Evolutionary conservation across 2,797 vertebrate species (phyloP).

Genomic region (Lates japonicus): DNA sequence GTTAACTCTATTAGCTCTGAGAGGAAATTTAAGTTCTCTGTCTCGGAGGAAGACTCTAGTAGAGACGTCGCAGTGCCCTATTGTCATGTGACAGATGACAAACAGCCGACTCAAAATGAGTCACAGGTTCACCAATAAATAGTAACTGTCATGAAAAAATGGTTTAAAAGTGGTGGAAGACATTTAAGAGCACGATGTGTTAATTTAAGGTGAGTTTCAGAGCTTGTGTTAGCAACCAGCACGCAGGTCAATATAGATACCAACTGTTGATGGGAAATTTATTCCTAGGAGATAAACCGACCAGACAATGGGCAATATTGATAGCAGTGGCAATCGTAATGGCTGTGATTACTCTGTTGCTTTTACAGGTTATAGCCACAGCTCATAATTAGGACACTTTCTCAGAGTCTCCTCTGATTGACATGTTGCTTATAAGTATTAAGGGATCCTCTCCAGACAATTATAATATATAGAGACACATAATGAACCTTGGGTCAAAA

Average conservation of each 20-base stretch:
- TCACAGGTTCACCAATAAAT: slow-evolving; percentile 73
- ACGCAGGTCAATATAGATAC: slow-evolving; percentile 49
- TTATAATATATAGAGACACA: slow-evolving; percentile 24
- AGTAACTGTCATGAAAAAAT: slow-evolving; percentile 73
- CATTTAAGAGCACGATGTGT: slow-evolving; percentile 71
- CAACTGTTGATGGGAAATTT: slow-evolving; percentile 49
- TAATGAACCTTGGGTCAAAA: slow-evolving; percentile 39
- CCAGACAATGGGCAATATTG: slow-evolving; percentile 40
- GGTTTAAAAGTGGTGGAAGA: slow-evolving; percentile 64
- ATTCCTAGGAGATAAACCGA: slow-evolving; percentile 31
- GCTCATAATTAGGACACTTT: slow-evolving; percentile 39
- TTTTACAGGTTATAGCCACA: slow-evolving; percentile 30
- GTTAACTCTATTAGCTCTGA: slow-evolving; percentile 87
- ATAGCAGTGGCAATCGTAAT: slow-evolving; percentile 24
- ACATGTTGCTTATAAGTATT: slow-evolving; percentile 18
- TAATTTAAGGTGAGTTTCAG: slow-evolving; percentile 63
- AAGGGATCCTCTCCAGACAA: slow-evolving; percentile 40
- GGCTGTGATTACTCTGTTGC: slow-evolving; percentile 32
- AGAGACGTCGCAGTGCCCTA: slow-evolving; percentile 75
- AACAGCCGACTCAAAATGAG: slow-evolving; percentile 77
- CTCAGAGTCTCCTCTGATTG: slow-evolving; percentile 18
- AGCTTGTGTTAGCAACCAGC: slow-evolving; percentile 57
- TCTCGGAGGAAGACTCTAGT: slow-evolving; percentile 77
- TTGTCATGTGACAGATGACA: slow-evolving; percentile 84
- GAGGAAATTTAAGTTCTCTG: slow-evolving; percentile 84